Percentiles rank a stretch among this genome's conserved stretches.
Conservation (phyloP, 2,888 invertebrate species). For the Calameuta filiformis region DNA sequence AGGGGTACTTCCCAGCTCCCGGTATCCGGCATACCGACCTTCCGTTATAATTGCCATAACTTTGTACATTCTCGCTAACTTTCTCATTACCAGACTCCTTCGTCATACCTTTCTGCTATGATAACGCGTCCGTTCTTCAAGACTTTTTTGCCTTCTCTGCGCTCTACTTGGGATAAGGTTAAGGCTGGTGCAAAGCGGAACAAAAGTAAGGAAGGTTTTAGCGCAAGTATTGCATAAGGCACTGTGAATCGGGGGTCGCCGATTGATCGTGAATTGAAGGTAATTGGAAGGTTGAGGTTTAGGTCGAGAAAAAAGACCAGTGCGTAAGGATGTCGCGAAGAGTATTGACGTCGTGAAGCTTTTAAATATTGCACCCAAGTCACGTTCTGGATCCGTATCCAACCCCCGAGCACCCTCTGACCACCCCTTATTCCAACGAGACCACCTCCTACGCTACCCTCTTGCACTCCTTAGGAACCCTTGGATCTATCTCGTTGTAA, state of each 20-base stretch:
- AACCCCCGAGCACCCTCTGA: slow-evolving; percentile 22
- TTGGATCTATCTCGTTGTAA: slow-evolving; percentile 3
- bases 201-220: not conserved
- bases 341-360: slow-evolving; percentile 62
- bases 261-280: not conserved
- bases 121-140: not conserved
- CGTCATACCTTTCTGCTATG: not conserved
- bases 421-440: slow-evolving; percentile 18
- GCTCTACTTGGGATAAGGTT: not conserved
- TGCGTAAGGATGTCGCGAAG: slow-evolving; percentile 44
- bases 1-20: not conserved
- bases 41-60: slow-evolving; percentile 52
- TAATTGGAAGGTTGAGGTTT: not conserved
- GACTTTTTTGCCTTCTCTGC: not conserved
- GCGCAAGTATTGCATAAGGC: not conserved
- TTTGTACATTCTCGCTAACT: slow-evolving; percentile 42
- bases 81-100: slow-evolving; percentile 13
- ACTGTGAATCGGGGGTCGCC: not conserved
- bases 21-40: slow-evolving; percentile 40
- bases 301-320: not conserved
- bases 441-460: not conserved
- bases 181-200: not conserved
- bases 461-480: not conserved
- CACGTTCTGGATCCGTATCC: slow-evolving; percentile 61
- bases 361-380: slow-evolving; percentile 65